Evolutionary conservation across 2,113 vertebrate genomes (phyloP).

Genomic region (Acanthisitta chloris): DNA sequence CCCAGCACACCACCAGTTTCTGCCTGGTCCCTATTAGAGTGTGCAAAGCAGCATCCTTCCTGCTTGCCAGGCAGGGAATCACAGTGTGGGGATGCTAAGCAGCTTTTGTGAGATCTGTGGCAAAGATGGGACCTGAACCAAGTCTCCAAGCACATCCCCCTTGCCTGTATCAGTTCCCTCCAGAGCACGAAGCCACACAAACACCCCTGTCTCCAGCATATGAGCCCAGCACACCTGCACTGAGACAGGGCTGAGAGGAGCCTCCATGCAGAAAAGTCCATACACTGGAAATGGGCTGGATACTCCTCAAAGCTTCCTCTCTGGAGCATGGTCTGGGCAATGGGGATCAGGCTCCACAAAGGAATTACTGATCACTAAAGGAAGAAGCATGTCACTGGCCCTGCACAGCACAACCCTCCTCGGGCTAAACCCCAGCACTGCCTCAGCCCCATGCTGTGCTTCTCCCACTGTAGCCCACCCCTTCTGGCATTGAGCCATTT

Average conservation of each 20-base stretch:
- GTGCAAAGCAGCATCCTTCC: background rate
- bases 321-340: fast-evolving
- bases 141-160: background rate
- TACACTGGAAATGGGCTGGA: fast-evolving
- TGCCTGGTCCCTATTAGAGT: background rate
- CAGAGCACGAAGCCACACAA: background rate
- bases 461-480: background rate
- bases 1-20: background rate
- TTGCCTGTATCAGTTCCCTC: background rate
- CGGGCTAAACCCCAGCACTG: background rate
- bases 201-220: background rate
- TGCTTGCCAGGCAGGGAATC: background rate
- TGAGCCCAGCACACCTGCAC: background rate
- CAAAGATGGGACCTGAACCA: background rate
- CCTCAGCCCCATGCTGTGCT: fast-evolving
- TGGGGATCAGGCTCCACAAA: background rate
- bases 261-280: fast-evolving
- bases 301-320: background rate
- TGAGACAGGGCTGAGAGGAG: background rate
- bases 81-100: background rate
- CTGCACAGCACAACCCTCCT: background rate
- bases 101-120: background rate
- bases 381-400: background rate
- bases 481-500: fast-evolving
- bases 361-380: background rate